Conservation (phyloP, 2,113 vertebrate species). For the Danionella cerebrum region DNA sequence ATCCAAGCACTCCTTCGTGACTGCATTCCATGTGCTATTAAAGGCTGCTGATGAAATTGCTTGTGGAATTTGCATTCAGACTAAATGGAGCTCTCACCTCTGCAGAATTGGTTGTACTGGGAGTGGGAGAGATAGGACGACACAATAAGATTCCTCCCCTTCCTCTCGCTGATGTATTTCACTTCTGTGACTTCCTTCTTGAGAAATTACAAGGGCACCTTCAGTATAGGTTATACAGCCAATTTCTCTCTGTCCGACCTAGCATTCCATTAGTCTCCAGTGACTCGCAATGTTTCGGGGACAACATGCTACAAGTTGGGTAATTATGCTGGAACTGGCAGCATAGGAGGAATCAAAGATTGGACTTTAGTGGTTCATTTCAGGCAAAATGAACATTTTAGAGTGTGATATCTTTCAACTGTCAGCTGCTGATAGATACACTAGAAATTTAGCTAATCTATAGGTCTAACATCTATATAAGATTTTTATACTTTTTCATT, state of each 20-base stretch:
- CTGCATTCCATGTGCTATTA: neutral
- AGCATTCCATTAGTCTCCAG: slow-evolving; percentile 69
- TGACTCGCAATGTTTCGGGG: slow-evolving; percentile 57
- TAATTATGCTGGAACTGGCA: slow-evolving; percentile 60
- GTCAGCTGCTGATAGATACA: neutral
- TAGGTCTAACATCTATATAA: too few species aligned
- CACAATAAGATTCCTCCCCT: slow-evolving; percentile 21
- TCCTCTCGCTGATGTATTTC: slow-evolving; percentile 33
- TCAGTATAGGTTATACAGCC: slow-evolving; percentile 62
- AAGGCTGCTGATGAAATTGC: neutral
- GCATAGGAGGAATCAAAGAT: slow-evolving; percentile 51
- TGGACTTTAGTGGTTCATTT: slow-evolving; percentile 45
- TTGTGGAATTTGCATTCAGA: slow-evolving; percentile 6
- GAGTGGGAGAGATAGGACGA: slow-evolving; percentile 1
- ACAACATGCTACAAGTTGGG: slow-evolving; percentile 70
- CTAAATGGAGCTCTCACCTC: slow-evolving; percentile 14
- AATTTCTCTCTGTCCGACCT: slow-evolving; percentile 62
- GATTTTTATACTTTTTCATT: too few species aligned
- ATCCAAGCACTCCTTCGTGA: neutral
- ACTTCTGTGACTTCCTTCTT: slow-evolving; percentile 48
- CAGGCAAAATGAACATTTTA: slow-evolving; percentile 44
- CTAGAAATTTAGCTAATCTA: too few species aligned
- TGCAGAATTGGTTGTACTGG: slow-evolving; percentile 6
- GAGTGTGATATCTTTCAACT: slow-evolving; percentile 23
- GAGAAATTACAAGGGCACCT: slow-evolving; percentile 65